Base-by-base conservation (phyloP, 2,888 invertebrate genomes). In the Saturnia pavonia region DNA sequence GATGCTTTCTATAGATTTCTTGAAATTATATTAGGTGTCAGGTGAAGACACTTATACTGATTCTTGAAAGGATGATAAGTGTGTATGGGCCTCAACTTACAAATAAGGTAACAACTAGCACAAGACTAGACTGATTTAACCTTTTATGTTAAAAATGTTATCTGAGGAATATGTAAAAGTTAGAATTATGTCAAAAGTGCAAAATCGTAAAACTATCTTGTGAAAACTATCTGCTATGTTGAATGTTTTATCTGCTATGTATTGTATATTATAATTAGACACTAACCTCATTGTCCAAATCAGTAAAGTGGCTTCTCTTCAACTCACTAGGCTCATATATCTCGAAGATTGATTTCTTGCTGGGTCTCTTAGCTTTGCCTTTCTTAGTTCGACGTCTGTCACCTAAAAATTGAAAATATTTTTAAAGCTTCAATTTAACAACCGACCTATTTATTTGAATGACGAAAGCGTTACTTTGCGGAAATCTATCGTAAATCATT, bases 261-360 rank as follows among this genome's bases (percentile, higher is more conserved):
- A 25, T 60, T 27, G 3, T 60, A 12, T 66, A 70, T 45, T 65
- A 66, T 42, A 60, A 42, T 22, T 40, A 71, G 43, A 67, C 22
- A 68, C 69, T 42, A 75, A 95, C 95, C 92, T 97, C 97, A 92
- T 98, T 98, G 85, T 98, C 98, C 79, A 97, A 93, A 87, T 99
- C 98, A 0, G 99, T 99, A 84, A 99, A 98, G 85, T 99, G 99
- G 54, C 98, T 98, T 68, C 98, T 95, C 89, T 99, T 99, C 80
- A 99, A 94, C 89, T 99, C 99, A 82, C 97, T 98, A 0, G 99
- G 99, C 88, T 99, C 99, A 85, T 99, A 99, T 73, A 99, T 97
- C 90, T 99, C 98, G 85, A 98, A 98, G 75, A 98, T 98, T 0
- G 97, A 97, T 86, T 97, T 98, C 82, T 96, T 97, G 57, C 96